Percentiles rank a stretch among this genome's conserved stretches.
These are phyloP conservation scores for Oryzias woworae DNA, from an alignment of 2,113 vertebrate species.

Conservation along the genomic window DNA sequence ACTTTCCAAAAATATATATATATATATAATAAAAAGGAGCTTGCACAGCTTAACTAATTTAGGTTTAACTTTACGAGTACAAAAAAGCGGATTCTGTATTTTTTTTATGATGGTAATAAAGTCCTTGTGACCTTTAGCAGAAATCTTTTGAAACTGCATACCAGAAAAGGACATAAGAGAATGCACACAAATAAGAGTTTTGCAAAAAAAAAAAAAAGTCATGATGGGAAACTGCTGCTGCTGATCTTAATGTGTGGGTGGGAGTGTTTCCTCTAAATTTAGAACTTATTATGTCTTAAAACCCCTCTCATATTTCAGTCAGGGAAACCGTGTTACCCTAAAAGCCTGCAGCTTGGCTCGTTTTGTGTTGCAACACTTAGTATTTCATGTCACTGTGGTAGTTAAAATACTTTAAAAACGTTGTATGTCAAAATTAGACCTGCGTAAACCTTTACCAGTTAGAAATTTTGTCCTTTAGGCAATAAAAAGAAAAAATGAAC, in stretches of 20 bases:
- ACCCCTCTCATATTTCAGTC: constrained; percentile 57
- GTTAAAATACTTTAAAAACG: constrained; percentile 36
- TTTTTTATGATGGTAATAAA: constrained; percentile 9
- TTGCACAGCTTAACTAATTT: not conserved
- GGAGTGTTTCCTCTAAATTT: constrained; percentile 63
- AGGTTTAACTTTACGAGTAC: constrained; percentile 8
- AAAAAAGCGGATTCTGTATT: not conserved
- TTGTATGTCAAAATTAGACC: constrained; percentile 50
- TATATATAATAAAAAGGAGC: constrained; percentile 6
- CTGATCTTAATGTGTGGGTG: constrained; percentile 27
- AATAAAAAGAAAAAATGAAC: constrained; percentile 20
- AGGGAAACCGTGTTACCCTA: constrained; percentile 58
- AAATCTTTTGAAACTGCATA: constrained; percentile 26
- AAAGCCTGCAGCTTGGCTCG: constrained; percentile 51
- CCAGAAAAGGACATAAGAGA: constrained; percentile 9
- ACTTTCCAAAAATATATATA: constrained; percentile 4
- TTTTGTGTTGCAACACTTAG: constrained; percentile 64
- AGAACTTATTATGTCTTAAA: constrained; percentile 69
- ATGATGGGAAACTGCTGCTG: constrained; percentile 23
- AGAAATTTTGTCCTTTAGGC: too few relatives aligned
- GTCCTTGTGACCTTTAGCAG: constrained; percentile 9
- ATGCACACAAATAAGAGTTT: constrained; percentile 28
- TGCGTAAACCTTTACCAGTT: not conserved
- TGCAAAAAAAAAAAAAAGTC: constrained; percentile 28
- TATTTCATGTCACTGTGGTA: constrained; percentile 62